These are phyloP conservation scores for Cynocephalus volans DNA, from an alignment of 2,113 vertebrate genomes.

Conservation along the genomic window DNA sequence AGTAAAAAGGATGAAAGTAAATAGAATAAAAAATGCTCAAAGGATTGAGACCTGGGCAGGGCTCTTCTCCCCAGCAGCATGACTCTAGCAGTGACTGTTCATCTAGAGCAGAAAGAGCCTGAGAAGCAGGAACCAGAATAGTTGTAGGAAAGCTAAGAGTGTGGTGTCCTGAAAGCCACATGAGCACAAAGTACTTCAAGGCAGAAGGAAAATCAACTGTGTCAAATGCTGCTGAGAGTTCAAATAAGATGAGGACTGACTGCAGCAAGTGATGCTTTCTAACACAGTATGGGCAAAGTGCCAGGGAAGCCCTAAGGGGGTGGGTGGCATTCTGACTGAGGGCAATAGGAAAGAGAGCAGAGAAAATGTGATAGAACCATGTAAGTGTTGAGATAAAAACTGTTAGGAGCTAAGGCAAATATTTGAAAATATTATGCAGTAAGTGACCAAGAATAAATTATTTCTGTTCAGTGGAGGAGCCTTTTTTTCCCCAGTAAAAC, in stretches of 20 bases:
- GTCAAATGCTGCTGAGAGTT: not conserved
- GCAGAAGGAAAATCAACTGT: not conserved
- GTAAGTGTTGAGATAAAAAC: not conserved
- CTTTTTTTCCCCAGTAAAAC: not conserved
- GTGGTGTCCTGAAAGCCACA: not conserved
- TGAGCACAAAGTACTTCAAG: not conserved
- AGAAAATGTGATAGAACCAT: not conserved
- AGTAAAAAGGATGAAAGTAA: not conserved
- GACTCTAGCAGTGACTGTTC: not conserved
- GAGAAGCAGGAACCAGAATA: not conserved
- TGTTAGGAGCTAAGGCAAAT: not conserved
- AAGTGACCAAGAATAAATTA: constrained; percentile 46
- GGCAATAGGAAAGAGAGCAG: not conserved
- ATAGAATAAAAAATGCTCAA: not conserved
- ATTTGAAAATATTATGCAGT: constrained; percentile 46
- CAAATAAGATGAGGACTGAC: not conserved
- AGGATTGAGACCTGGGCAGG: not conserved
- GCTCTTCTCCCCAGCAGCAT: not conserved
- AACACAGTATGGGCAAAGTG: not conserved
- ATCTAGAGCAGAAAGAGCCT: not conserved
- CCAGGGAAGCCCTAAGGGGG: not conserved
- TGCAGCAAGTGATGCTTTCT: not conserved
- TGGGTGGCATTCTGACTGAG: not conserved
- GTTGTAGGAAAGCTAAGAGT: not conserved
- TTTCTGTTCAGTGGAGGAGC: not conserved